Evolutionary conservation across 2,797 vertebrate species (phyloP), one percentile per base, ranked within the genome.

Genomic region (Enteromius thamalakanensis): DNA sequence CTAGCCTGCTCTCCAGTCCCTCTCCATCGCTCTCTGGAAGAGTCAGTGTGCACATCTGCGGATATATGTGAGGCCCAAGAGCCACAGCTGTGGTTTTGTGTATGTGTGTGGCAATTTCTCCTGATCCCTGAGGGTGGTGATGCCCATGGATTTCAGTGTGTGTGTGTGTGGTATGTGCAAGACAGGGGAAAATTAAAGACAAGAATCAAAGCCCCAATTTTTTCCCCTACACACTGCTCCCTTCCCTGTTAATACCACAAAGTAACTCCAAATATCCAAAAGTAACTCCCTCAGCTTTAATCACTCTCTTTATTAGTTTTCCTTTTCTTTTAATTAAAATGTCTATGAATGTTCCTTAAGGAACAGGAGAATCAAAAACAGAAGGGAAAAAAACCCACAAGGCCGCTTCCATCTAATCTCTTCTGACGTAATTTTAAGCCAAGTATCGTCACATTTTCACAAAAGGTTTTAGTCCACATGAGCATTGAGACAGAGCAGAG

Each of bases 401-500:
- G 92, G 92, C 94, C 91, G 81, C 91, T 88, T 91, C 87, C 89
- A 90, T 91, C 65, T 87, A 79, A 89, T 89, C 87, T 86, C 88
- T 84, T 90, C 84, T 83, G 79, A 72, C 65, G 5, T 47, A 8
- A 42, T 79, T 83, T 58, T 23, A 81, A 60, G 17, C 42, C 68
- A 81, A 42, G 51, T 55, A 77, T 45, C 68, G n/a, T 86, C 72
- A 80, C 76, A 80, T 76, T 74, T 82, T 68, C 67, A 62, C 62
- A 71, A 76, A 58, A 26, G 55, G 60, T 81, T 84, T 42, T 64
- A 79, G 64, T 47, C 34, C 37, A 64, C 45, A 68, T 68, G 86
- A 67, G 77, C 70, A 62, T 21, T 68, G 15, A 68, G 80, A 81
- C 77, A 76, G 69, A 76, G 81, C 53, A 65, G 37, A 82, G 75